Evolutionary conservation across 2,888 invertebrate genomes (phyloP), one percentile per base, ranked within the genome.

Genomic region (Isotomurus palustris): DNA sequence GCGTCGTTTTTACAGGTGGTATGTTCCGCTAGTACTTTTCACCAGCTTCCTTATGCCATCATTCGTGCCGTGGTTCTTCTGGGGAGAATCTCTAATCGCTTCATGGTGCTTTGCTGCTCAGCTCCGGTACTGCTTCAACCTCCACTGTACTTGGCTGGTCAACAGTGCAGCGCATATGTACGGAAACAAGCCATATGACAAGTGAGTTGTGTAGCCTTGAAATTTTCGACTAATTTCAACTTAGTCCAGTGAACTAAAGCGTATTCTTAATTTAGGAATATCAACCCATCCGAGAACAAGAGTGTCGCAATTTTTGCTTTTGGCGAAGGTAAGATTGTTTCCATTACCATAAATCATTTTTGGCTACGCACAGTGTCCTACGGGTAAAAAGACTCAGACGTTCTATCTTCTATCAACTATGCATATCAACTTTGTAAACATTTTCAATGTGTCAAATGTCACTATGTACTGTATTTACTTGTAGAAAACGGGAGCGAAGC

Each of bases 91-190:
- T 1, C 76, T 80, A 60, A 75, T 74, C 67, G 80, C 79, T 53
- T 80, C 86, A 0, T 78, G 85, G 56, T 80, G 85, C 68, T 74
- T 83, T 1, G 76, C 79, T 45, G 85, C 82, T 64, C 76, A 86
- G 59, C 73, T 81, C 22, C 81, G 88, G 17, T 86, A 86, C 72
- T 72, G 82, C 2, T 27, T 81, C 1, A 76, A 79, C 17, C 76
- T 91, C 14, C 84, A 91, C 72, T 79, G 82, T 2, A 89, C 90
- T 0, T 91, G 89, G 89, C 76, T 83, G 3, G 87, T 91, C 3
- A 91, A 91, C 74, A 88, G 88, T 64, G 82, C 83, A 1, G 89
- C 89, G 1, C 91, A 90, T 77, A 76, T 86, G 55, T 88, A 82
- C 74, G 91, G 90, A 6, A 83, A 81, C 52, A 82, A 82, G 73